Evolutionary conservation across 2,888 invertebrate genomes (phyloP).

Genomic region (Cyaniris semiargus): DNA sequence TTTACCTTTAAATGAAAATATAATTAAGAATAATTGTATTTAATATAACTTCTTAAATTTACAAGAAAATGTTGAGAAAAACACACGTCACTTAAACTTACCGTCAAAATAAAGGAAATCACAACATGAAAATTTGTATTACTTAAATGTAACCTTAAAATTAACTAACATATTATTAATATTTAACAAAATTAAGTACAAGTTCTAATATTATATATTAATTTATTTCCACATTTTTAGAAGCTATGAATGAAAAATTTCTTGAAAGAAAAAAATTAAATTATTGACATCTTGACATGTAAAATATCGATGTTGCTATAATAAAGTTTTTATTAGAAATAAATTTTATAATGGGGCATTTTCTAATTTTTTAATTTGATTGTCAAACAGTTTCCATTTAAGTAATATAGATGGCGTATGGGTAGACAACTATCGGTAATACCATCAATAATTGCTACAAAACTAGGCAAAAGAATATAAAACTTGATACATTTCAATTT

Average conservation of each 20-base stretch:
- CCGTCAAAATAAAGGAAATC: not conserved
- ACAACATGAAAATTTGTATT: not conserved
- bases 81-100: not conserved
- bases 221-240: not conserved
- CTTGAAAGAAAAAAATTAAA: slow-evolving; percentile 41
- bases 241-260: slow-evolving; percentile 53
- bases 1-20: not conserved
- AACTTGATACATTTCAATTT: no score
- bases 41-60: not conserved
- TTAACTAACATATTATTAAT: not conserved
- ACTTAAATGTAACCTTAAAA: not conserved
- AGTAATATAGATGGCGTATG: no score
- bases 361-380: no score
- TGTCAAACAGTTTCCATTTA: no score
- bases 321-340: not conserved
- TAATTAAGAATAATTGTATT: no score
- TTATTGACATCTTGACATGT: slow-evolving; percentile 52
- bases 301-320: slow-evolving; percentile 32
- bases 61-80: not conserved
- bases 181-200: slow-evolving; percentile 1
- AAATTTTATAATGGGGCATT: no score
- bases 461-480: no score
- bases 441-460: no score
- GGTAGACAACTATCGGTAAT: no score
- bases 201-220: not conserved